A percentile compares a stretch with the other conserved stretches of the same genome.
Conservation (phyloP, 2,797 vertebrate genomes). For the Pempheris klunzingeri region DNA sequence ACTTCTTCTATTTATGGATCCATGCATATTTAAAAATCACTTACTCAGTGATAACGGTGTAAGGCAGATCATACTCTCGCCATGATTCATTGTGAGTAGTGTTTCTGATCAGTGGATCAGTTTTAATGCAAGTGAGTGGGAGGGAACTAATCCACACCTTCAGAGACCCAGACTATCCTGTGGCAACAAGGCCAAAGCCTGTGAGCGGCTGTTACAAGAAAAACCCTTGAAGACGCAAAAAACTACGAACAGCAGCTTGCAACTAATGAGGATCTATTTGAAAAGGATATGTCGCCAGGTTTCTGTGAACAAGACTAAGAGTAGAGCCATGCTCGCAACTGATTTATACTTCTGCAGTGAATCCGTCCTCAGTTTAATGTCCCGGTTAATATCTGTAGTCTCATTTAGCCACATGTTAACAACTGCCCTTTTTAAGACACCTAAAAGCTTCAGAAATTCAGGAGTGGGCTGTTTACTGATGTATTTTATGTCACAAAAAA, state of each 20-base stretch:
- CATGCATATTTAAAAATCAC: slow-evolving; percentile 5
- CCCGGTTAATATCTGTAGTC: no score
- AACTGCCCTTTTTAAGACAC: no score
- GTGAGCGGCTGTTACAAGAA: not conserved
- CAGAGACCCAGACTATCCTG: not conserved
- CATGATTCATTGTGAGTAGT: slow-evolving; percentile 1
- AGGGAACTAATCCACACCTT: slow-evolving; percentile 12
- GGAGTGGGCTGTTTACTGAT: no score
- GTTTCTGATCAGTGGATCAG: slow-evolving; percentile 7
- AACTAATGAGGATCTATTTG: not conserved
- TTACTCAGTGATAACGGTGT: slow-evolving; percentile 3
- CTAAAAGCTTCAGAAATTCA: no score
- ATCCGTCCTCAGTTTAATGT: no score
- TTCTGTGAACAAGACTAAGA: not conserved
- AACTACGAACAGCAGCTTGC: not conserved
- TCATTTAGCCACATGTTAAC: no score
- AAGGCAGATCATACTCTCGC: not conserved
- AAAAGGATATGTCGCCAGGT: not conserved
- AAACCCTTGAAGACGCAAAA: not conserved
- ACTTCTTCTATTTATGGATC: not conserved
- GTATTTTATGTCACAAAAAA: no score
- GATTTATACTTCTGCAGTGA: no score
- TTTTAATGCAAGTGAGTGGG: slow-evolving; percentile 19
- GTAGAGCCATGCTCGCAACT: not conserved
- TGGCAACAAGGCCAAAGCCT: not conserved